Conservation (phyloP, 2,113 vertebrate genomes). For the Coturnix japonica region DNA sequence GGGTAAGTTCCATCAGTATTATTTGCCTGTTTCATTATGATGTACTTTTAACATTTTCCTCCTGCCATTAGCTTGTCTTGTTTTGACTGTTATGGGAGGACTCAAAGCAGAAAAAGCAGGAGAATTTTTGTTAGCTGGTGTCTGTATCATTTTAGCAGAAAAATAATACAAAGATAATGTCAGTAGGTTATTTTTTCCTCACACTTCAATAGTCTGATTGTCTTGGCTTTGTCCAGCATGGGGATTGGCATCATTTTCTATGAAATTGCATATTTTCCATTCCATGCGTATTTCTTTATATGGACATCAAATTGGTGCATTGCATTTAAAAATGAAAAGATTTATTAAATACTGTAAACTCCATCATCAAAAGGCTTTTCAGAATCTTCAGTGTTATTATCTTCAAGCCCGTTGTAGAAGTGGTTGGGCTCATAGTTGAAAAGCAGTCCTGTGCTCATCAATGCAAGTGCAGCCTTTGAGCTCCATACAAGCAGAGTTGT, state of each 20-base stretch:
- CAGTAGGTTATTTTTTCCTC: slow-evolving; percentile 55
- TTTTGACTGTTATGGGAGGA: background rate
- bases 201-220: background rate
- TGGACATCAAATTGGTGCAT: background rate
- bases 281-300: background rate
- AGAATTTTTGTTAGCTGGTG: slow-evolving; percentile 9
- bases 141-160: background rate
- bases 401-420: background rate
- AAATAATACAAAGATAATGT: slow-evolving; percentile 51
- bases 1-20: background rate
- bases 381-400: background rate
- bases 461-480: fast-evolving
- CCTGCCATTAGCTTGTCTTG: background rate
- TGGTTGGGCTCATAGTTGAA: background rate
- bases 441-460: background rate
- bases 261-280: slow-evolving; percentile 38
- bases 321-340: slow-evolving; percentile 8
- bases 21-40: slow-evolving; percentile 40
- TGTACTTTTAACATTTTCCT: slow-evolving; percentile 26
- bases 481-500: background rate
- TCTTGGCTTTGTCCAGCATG: slow-evolving; percentile 49
- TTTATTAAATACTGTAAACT: slow-evolving; percentile 48
- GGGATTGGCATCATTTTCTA: slow-evolving; percentile 27
- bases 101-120: slow-evolving; percentile 1
- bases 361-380: background rate